Conservation (phyloP, 1,140 invertebrate genomes). For the Drosophila saltans region DNA sequence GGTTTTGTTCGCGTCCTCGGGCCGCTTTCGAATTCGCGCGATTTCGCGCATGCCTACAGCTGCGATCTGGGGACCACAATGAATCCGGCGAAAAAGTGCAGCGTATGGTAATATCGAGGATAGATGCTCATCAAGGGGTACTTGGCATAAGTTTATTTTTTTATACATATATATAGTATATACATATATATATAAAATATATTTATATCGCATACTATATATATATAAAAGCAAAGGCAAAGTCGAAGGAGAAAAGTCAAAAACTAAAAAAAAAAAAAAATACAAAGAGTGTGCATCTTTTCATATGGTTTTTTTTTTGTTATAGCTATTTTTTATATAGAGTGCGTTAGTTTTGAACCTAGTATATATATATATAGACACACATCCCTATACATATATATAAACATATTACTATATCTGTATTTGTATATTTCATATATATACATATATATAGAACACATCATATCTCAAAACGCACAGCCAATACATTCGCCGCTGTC, state of each 20-base stretch:
- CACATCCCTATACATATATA: constrained; percentile 19
- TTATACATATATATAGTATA: constrained; percentile 21
- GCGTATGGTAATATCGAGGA: constrained; percentile 90
- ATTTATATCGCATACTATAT: constrained; percentile 54
- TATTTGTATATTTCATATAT: constrained; percentile 18
- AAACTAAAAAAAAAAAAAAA: no score
- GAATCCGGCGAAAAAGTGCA: constrained; percentile 96
- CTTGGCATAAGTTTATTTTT: constrained; percentile 39
- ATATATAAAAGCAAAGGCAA: constrained; percentile 20
- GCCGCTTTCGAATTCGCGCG: constrained; percentile 95
- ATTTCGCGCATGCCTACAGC: constrained; percentile 93
- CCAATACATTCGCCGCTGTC: background rate
- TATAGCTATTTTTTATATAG: constrained; percentile 14
- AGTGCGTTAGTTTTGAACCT: constrained; percentile 24
- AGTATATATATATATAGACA: constrained; percentile 15
- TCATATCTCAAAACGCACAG: constrained; percentile 19
- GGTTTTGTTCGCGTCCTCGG: constrained; percentile 96
- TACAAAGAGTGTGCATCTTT: background rate
- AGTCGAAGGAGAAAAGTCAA: constrained; percentile 2
- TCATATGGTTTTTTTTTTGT: constrained; percentile 28
- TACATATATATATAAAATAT: constrained; percentile 17
- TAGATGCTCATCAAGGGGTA: background rate
- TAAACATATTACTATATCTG: constrained; percentile 30
- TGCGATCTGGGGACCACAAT: constrained; percentile 92
- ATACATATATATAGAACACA: background rate